These are phyloP conservation scores for Clinocottus analis DNA, from an alignment of 2,113 vertebrate genomes.

Conservation along the genomic window DNA sequence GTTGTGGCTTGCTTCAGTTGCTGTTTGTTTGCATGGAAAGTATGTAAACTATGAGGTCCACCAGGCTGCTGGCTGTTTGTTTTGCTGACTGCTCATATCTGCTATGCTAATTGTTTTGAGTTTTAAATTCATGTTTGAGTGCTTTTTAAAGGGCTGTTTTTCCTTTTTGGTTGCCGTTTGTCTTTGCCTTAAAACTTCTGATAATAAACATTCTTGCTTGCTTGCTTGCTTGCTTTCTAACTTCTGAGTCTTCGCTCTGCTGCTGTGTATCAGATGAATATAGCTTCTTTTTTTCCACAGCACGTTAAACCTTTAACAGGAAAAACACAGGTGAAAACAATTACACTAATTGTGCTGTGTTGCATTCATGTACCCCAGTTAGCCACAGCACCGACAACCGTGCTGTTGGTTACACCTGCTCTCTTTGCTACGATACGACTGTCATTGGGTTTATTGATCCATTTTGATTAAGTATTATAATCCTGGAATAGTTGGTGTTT, in stretches of 20 bases:
- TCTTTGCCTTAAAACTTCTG: background rate
- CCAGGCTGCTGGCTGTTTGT: background rate
- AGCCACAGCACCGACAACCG: background rate
- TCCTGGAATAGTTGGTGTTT: slow-evolving; percentile 4
- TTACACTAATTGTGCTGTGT: background rate
- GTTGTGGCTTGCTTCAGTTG: background rate
- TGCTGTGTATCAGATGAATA: background rate
- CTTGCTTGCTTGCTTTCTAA: background rate
- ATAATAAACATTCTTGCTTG: background rate
- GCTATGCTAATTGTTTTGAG: background rate
- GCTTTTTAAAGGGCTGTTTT: background rate
- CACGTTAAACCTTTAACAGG: background rate
- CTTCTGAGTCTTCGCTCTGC: background rate
- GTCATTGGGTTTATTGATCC: slow-evolving; percentile 1
- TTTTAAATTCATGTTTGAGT: background rate
- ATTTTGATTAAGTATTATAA: background rate
- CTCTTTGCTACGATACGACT: background rate
- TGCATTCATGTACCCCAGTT: background rate
- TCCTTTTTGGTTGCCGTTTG: background rate
- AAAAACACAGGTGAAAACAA: background rate
- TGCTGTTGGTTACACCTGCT: background rate
- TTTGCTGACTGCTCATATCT: background rate
- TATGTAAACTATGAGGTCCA: background rate
- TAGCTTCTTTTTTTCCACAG: background rate
- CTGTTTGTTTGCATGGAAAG: background rate